Conservation (phyloP, 2,797 vertebrate genomes). For the Fistularia commersonii region DNA sequence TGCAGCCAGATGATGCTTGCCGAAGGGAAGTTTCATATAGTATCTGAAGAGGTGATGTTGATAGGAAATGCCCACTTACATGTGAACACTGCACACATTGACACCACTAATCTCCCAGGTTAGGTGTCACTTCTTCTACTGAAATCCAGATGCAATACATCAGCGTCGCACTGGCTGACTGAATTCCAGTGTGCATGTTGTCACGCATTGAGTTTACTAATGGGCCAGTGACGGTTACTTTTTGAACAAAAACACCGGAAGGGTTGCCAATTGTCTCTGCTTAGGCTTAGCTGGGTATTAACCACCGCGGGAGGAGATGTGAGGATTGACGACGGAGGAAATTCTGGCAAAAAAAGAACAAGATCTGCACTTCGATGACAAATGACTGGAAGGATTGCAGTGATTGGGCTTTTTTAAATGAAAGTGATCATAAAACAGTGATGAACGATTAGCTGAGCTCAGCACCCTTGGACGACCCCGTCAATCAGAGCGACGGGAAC, state of each 20-base stretch:
- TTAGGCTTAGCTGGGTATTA: conserved; percentile 29
- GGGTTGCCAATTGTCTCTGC: conserved; percentile 28
- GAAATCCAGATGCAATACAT: conserved; percentile 19
- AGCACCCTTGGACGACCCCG: background rate
- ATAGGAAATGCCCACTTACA: conserved; percentile 26
- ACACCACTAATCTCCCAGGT: conserved; percentile 4
- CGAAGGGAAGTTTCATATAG: conserved; percentile 30
- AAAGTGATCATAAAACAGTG: no score
- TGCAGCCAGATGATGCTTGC: conserved; percentile 55
- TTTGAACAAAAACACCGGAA: conserved; percentile 40
- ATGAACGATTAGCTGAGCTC: background rate
- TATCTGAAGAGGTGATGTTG: conserved; percentile 43
- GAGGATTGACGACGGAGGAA: conserved; percentile 17
- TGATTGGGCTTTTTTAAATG: no score
- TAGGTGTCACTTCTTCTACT: conserved; percentile 20
- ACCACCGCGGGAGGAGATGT: conserved; percentile 15
- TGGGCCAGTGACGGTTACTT: conserved; percentile 37
- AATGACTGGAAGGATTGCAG: no score
- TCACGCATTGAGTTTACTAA: conserved; percentile 31
- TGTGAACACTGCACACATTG: background rate
- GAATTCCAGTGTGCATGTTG: conserved; percentile 14
- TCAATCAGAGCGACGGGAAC: background rate
- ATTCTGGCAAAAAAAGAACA: background rate
- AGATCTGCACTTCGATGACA: background rate
- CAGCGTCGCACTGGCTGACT: conserved; percentile 13